Percentiles rank a stretch among this genome's conserved stretches.
These are phyloP conservation scores for Melanargia galathea DNA, from an alignment of 2,888 invertebrate genomes.

Conservation along the genomic window DNA sequence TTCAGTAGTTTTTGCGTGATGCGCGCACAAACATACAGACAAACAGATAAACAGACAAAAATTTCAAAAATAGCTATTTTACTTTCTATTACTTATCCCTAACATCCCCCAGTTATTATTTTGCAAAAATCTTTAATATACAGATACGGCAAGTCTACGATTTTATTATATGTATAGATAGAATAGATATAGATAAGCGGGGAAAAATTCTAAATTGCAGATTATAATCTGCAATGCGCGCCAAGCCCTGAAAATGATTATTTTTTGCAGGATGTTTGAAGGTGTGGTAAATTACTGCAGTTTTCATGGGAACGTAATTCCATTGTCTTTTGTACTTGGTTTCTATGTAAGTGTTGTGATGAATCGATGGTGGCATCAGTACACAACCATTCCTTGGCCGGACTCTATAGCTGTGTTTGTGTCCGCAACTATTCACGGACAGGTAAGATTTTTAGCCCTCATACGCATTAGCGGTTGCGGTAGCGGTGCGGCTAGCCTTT, in stretches of 20 bases:
- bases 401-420: conserved; percentile 94
- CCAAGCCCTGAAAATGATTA: conserved; percentile 5
- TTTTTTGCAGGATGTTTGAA: conserved; percentile 87
- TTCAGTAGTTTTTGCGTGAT: no score
- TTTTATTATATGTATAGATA: no score
- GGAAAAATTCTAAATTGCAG: background rate
- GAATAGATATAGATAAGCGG: background rate
- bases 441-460: conserved; percentile 70
- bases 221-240: background rate
- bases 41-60: no score
- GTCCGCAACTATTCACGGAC: conserved; percentile 91
- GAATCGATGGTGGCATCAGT: conserved; percentile 96
- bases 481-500: no score
- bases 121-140: no score
- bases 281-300: conserved; percentile 92
- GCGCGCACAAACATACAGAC: no score
- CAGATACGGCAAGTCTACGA: no score
- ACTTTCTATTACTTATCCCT: no score
- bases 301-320: conserved; percentile 93
- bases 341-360: conserved; percentile 97
- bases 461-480: no score
- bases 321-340: conserved; percentile 95
- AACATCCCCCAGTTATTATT: no score
- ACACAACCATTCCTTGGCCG: conserved; percentile 92
- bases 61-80: no score